Conservation (phyloP, 2,888 invertebrate genomes). For the Trissonchulus latispiculum region DNA sequence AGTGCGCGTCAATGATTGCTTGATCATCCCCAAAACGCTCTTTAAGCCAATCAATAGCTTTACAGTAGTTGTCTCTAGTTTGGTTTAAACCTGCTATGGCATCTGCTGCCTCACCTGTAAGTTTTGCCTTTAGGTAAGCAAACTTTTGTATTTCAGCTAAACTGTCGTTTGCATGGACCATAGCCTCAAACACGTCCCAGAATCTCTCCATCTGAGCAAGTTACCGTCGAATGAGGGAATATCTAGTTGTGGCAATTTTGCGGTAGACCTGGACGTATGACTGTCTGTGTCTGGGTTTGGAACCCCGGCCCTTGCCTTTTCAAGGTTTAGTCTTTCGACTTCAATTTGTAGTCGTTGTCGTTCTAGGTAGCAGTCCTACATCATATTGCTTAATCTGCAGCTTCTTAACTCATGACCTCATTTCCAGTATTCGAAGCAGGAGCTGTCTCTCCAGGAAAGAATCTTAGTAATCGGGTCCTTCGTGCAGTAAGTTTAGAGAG, state of each 20-base stretch:
- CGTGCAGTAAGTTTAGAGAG: no score
- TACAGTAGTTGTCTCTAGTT: neutral
- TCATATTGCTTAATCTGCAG: no score
- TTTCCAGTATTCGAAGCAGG: no score
- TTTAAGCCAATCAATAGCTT: neutral
- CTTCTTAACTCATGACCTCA: no score
- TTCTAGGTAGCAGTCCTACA: no score
- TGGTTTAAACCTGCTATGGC: neutral
- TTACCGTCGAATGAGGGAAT: neutral
- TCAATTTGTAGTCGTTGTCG: no score
- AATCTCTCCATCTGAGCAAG: neutral
- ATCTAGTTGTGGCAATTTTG: neutral
- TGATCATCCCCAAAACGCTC: neutral
- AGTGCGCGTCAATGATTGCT: neutral
- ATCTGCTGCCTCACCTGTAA: neutral
- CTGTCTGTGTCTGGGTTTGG: no score
- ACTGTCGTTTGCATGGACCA: neutral
- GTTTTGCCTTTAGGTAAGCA: neutral
- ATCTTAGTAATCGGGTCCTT: no score
- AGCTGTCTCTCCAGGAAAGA: no score
- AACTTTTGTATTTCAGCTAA: neutral
- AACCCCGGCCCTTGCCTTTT: no score
- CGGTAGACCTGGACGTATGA: no score
- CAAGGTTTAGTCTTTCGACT: no score
- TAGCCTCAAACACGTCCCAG: neutral